Base-by-base conservation (phyloP, 2,797 vertebrate genomes). In the Melanotaenia trifasciata region DNA sequence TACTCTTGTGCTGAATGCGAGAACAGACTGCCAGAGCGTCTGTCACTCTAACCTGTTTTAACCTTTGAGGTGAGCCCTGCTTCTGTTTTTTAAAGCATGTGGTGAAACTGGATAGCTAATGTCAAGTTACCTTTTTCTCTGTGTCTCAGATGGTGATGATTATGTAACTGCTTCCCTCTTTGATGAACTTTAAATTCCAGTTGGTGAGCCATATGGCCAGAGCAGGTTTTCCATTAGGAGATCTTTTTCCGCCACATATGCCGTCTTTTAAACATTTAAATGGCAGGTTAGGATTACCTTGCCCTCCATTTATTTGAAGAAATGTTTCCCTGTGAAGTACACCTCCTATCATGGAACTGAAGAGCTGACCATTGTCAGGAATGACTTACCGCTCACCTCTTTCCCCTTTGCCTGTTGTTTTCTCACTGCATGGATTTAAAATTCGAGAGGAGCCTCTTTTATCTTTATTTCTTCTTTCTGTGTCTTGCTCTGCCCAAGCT, bases 221-320 rank as follows among this genome's bases (percentile, higher is more conserved):
- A 89, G 80, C 83, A 80, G 83, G 65, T 81, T 84, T 80, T 73
- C 74, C 76, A 64, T 60, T 60, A 64, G 73, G 80, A 72, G 72
- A 74, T 85, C 78, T 64, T 87, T 84, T 80, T 85, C 74, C 71
- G 69, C 83, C 78, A 85, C 89, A 90, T 88, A 84, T 91, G 90
- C 81, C 81, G 58, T 51, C 64, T 79, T 91, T 91, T 83, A 87
- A 90, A 75, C 74, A 74, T 90, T 87, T 76, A 89, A 89, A 89
- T 18, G 38, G 60, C 67, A 81, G 79, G n/a, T 80, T 85, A 87
- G 85, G 74, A 66, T 87, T 84, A 85, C 86, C 60, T 36, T 65
- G 51, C 74, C 66, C 82, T 73, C 58, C 28, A 74, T 81, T 84
- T 82, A 77, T 80, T 71, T 65, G 61, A 80, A 69, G 62, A 80